These are phyloP conservation scores for Prenolepis imparis DNA, from an alignment of 2,888 invertebrate species.

Conservation along the genomic window DNA sequence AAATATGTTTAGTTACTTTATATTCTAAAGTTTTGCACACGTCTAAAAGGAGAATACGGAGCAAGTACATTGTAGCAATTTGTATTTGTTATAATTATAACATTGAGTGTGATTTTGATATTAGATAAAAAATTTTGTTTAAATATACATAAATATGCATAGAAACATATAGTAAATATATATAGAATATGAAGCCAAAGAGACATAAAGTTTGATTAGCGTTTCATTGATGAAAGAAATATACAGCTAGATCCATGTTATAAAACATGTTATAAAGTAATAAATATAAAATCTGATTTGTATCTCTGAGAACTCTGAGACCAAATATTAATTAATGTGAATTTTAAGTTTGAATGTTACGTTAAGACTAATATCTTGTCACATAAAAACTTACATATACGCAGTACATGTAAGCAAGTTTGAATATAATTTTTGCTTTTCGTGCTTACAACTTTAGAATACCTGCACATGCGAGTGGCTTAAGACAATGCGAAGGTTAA, in stretches of 20 bases:
- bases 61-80: neutral
- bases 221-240: neutral
- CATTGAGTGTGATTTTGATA: neutral
- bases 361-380: neutral
- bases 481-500: constrained; percentile 76
- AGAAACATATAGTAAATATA: neutral
- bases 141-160: neutral
- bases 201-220: neutral
- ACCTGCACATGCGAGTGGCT: constrained; percentile 44
- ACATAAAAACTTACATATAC: neutral
- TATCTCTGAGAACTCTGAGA: neutral
- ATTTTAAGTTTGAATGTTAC: neutral
- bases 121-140: neutral
- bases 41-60: neutral
- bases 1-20: neutral
- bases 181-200: neutral
- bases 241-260: neutral
- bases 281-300: neutral
- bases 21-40: neutral
- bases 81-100: neutral
- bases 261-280: neutral
- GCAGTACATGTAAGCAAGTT: neutral
- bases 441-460: neutral
- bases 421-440: neutral
- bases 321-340: neutral